Evolutionary conservation across 2,888 invertebrate genomes (phyloP), one percentile per base, ranked within the genome.

Genomic region (Drosophila parthenogenetica): DNA sequence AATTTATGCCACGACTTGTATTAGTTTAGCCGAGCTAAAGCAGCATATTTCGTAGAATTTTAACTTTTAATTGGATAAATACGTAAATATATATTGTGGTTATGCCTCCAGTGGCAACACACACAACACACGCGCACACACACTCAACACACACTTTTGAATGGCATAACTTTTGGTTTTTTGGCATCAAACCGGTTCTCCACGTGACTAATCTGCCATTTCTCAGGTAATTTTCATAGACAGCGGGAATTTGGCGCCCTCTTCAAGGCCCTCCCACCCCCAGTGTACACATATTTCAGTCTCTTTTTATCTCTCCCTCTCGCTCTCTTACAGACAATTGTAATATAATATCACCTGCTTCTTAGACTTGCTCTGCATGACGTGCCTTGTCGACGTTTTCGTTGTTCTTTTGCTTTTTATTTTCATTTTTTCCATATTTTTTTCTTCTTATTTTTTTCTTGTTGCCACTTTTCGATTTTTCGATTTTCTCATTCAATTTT

Each of bases 401-500:
- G 49, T 25, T 49, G 37, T 29, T 40, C 11, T 40, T 58, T 16
- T 32, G 4, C 16, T 29, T 48, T 29, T 43, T n/a, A 7, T 35
- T 19, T 10, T 43, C 25, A 10, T 40, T 19, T 17, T 50, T n/a
- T 43, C 8, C 35, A 13, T 37, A 45, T 14, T 19, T 25, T 25
- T 25, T 39, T n/a, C 17, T 35, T 22, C 14, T 16, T 43, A 51
- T 37, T 50, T 55, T 43, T 64, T 62, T 51, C 13, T 35, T 35
- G 13, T 62, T 37, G 45, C 54, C 55, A 65, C 51, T 72, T 71
- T 49, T 62, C 64, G 48, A 46, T 66, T 70, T 57, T 51, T 53
- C 60, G 55, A 45, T 72, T 61, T 66, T 67, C 45, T 48, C 55
- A 77, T 81, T 71, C 68, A 77, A 82, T 81, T 75, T 81, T 69